Percentiles rank a stretch among this genome's conserved stretches.
Evolutionary conservation across 2,888 invertebrate genomes (phyloP).

Genomic region (Phanerotoma sp.): DNA sequence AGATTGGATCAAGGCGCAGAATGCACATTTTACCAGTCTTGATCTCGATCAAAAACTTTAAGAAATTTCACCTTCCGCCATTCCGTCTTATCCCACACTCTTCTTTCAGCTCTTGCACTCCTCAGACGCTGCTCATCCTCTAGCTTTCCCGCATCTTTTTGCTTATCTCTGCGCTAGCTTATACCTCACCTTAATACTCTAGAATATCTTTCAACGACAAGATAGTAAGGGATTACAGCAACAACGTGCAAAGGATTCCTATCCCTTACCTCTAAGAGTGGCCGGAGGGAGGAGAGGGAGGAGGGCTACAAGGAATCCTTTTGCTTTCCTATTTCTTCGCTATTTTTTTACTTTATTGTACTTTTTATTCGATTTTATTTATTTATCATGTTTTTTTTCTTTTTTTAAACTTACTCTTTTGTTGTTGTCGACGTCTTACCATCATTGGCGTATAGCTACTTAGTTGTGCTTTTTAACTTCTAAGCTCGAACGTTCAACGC

Average conservation of each 20-base stretch:
- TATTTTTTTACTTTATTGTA: too few relatives aligned
- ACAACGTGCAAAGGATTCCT: slow-evolving; percentile 25
- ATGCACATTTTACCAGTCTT: slow-evolving; percentile 2
- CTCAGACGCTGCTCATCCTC: too few relatives aligned
- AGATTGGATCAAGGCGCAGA: slow-evolving; percentile 24
- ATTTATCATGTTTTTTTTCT: neutral
- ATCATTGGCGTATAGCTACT: slow-evolving; percentile 5
- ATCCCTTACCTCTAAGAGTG: slow-evolving; percentile 7
- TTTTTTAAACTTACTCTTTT: neutral
- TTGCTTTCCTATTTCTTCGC: neutral
- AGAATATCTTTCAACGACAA: slow-evolving; percentile 23
- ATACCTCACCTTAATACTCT: slow-evolving; percentile 5
- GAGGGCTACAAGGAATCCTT: neutral
- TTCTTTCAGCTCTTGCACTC: too few relatives aligned
- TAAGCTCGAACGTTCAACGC: slow-evolving; percentile 16
- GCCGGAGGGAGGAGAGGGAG: too few relatives aligned
- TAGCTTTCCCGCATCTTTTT: neutral
- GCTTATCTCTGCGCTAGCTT: slow-evolving; percentile 1
- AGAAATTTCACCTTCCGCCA: slow-evolving; percentile 16
- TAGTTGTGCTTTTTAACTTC: slow-evolving; percentile 12
- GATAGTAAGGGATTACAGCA: slow-evolving; percentile 25
- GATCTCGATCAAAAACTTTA: slow-evolving; percentile 14
- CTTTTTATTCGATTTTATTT: neutral
- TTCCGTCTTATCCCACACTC: too few relatives aligned
- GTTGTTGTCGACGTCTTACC: slow-evolving; percentile 5